Conservation (phyloP, 2,888 invertebrate genomes). For the Choreutis nemorana region DNA sequence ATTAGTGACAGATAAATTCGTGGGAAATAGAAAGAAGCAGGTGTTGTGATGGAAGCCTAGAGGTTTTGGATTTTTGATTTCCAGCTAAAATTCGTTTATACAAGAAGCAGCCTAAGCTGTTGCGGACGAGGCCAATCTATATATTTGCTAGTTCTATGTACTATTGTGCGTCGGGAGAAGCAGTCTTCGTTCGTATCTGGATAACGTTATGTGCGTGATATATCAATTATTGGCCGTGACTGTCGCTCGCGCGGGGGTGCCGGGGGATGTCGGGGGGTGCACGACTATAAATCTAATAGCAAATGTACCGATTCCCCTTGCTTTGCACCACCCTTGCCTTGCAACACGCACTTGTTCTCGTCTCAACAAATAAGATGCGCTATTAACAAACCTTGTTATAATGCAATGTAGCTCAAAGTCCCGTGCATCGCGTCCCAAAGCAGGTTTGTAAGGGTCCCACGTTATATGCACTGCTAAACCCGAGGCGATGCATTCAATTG, state of each 20-base stretch:
- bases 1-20: no score
- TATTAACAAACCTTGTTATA: not conserved
- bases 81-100: no score
- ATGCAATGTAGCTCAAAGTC: not conserved
- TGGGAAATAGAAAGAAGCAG: no score
- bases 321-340: not conserved
- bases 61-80: no score
- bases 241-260: constrained; percentile 2
- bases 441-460: constrained; percentile 1
- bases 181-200: no score
- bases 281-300: constrained; percentile 15
- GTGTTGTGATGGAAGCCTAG: no score
- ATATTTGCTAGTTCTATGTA: no score
- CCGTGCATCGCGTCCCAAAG: not conserved
- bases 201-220: constrained; percentile 11
- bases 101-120: no score
- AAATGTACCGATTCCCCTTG: constrained; percentile 13
- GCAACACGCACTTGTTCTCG: no score
- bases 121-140: no score
- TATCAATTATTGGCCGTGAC: constrained; percentile 13
- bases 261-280: constrained; percentile 3
- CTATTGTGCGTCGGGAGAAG: no score
- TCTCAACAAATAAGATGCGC: no score
- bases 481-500: constrained; percentile 18
- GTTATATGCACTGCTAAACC: constrained; percentile 15